A percentile compares a stretch with the other conserved stretches of the same genome.
phyloP scores from a whole-genome alignment of 2,113 vertebrate species.

The human (Homo sapiens) region DNA sequence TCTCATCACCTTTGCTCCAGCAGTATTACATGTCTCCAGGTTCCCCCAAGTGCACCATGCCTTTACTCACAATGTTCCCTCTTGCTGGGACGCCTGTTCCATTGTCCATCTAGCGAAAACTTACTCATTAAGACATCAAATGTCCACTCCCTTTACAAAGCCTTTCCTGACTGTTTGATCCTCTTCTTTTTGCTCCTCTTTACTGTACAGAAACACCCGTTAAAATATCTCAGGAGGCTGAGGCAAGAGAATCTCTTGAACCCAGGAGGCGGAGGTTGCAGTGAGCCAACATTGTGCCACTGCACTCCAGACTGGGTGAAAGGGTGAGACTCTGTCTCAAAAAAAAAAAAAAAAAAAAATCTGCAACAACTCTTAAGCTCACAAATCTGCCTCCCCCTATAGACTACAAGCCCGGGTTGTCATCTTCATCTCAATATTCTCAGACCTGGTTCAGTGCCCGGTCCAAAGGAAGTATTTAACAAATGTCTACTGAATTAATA shows the following conservation, averaged over 20 bases:
- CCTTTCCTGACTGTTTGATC: not conserved
- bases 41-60: not conserved
- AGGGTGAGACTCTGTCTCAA: too few relatives aligned
- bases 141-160: not conserved
- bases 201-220: not conserved
- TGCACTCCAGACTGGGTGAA: too few relatives aligned
- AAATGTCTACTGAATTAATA: not conserved
- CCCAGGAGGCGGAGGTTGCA: too few relatives aligned
- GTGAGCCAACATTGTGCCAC: too few relatives aligned
- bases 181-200: not conserved
- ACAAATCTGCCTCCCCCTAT: not conserved
- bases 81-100: not conserved
- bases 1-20: not conserved
- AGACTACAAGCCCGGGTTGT: not conserved
- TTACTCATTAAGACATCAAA: not conserved
- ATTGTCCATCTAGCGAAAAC: not conserved
- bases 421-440: not conserved
- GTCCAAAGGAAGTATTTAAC: not conserved
- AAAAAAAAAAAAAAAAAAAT: too few relatives aligned
- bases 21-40: not conserved
- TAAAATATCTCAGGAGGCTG: not conserved
- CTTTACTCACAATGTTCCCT: not conserved
- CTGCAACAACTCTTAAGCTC: not conserved
- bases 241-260: too few relatives aligned
- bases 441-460: not conserved